A percentile compares a stretch with the other conserved stretches of the same genome.
phyloP scores from a whole-genome alignment of 2,113 vertebrate genomes.

The Dipodomys ordii region DNA sequence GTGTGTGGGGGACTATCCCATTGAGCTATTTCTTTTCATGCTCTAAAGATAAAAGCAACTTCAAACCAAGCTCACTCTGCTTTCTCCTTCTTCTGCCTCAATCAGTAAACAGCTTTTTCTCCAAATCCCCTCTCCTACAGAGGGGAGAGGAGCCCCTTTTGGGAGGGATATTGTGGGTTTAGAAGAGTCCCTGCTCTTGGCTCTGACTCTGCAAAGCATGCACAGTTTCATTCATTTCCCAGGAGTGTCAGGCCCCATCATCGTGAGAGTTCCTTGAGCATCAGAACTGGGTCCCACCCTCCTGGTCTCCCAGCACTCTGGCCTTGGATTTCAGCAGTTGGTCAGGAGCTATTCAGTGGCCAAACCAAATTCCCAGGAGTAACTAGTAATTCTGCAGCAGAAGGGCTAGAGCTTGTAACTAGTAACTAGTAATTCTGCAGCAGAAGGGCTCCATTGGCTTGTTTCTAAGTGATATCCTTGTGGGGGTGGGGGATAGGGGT shows the following conservation, averaged over 20 bases:
- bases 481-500: fast-evolving
- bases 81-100: background rate
- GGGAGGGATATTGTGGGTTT: fast-evolving
- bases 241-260: no score
- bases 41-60: constrained; percentile 44
- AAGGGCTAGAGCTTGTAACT: background rate
- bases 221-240: no score
- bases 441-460: background rate
- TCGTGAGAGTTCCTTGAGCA: no score
- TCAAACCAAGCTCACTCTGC: background rate
- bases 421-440: background rate
- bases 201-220: no score
- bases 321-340: no score
- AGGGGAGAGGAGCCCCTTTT: background rate
- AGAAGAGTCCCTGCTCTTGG: background rate
- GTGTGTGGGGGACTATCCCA: background rate
- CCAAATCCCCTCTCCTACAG: background rate
- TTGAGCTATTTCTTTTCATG: constrained; percentile 1
- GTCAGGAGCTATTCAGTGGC: no score
- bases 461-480: background rate
- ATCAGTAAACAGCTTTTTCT: fast-evolving
- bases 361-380: no score
- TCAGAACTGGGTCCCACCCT: no score
- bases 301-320: no score
- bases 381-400: background rate